phyloP scores from a whole-genome alignment of 2,797 vertebrate species.

The Clangula hyemalis region DNA sequence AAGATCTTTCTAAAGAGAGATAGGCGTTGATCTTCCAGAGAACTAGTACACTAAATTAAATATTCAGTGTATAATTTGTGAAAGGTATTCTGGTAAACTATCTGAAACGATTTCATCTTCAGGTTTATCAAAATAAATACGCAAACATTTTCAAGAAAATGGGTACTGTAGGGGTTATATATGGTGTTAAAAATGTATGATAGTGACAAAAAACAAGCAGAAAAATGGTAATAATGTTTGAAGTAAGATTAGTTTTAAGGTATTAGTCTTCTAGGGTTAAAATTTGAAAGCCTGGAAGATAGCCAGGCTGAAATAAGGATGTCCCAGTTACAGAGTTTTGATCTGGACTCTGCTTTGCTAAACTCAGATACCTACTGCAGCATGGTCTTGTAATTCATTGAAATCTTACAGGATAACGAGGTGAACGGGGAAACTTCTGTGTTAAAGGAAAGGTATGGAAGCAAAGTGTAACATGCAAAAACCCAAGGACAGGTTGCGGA shows the following conservation, averaged over 20 bases:
- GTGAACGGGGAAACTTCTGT: background rate
- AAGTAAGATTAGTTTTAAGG: background rate
- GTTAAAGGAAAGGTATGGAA: background rate
- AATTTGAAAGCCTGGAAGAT: background rate
- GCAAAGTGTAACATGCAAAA: background rate
- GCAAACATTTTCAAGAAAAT: background rate
- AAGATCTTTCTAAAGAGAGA: slow-evolving; percentile 57
- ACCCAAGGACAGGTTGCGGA: background rate
- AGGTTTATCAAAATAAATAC: background rate
- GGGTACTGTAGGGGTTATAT: background rate
- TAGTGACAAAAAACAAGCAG: background rate
- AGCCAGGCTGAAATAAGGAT: background rate
- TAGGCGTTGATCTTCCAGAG: slow-evolving; percentile 24
- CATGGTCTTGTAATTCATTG: background rate
- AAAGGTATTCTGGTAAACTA: background rate
- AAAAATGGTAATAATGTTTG: background rate
- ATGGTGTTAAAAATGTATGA: background rate
- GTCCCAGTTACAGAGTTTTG: background rate
- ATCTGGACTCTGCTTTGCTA: background rate
- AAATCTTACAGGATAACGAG: background rate
- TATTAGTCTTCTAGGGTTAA: background rate
- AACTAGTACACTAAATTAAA: slow-evolving; percentile 21
- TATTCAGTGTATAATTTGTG: slow-evolving; percentile 39
- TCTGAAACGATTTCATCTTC: background rate
- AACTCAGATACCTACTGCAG: background rate